phyloP scores from a whole-genome alignment of 1,140 invertebrate species.

The Drosophila albomicans region DNA sequence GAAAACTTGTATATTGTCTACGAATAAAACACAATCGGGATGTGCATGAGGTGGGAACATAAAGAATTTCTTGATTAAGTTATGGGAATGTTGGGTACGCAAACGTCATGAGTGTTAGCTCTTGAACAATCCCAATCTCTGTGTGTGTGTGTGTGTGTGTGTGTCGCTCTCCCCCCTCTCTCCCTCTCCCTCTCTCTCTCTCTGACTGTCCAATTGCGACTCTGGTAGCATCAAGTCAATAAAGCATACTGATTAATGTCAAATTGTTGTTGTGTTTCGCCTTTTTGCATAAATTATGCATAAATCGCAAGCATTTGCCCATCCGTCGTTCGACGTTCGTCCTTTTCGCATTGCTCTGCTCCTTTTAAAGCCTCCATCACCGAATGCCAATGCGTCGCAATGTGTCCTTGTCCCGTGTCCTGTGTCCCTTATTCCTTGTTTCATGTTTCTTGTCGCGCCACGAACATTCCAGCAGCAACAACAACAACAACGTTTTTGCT shows the following conservation, averaged over 20 bases:
- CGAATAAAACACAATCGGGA: too few species aligned
- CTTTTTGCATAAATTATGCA: slow-evolving; percentile 74
- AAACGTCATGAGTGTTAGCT: slow-evolving; percentile 51
- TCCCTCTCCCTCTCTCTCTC: slow-evolving; percentile 10
- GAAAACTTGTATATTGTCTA: too few species aligned
- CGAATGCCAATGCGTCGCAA: slow-evolving; percentile 19
- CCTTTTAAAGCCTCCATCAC: slow-evolving; percentile 17
- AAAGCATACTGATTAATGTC: slow-evolving; percentile 72
- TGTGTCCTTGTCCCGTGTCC: slow-evolving; percentile 22
- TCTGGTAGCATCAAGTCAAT: slow-evolving; percentile 56
- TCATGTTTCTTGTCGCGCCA: slow-evolving; percentile 7
- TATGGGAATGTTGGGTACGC: slow-evolving; percentile 63
- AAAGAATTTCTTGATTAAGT: slow-evolving; percentile 80
- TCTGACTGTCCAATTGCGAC: slow-evolving; percentile 24
- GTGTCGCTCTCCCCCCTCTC: slow-evolving; percentile 19
- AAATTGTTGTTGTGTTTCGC: slow-evolving; percentile 59
- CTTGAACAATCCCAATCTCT: neutral
- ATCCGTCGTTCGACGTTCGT: slow-evolving; percentile 26
- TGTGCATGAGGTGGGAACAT: slow-evolving; percentile 23
- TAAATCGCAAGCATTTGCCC: slow-evolving; percentile 52
- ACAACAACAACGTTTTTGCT: too few species aligned
- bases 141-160: too few species aligned
- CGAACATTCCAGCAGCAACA: slow-evolving; percentile 20
- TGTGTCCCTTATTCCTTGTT: neutral
- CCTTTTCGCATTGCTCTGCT: slow-evolving; percentile 9